Percentiles rank a stretch among this genome's conserved stretches.
Conservation (phyloP, 2,888 invertebrate species). For the Scaptomyza caliginosa region DNA sequence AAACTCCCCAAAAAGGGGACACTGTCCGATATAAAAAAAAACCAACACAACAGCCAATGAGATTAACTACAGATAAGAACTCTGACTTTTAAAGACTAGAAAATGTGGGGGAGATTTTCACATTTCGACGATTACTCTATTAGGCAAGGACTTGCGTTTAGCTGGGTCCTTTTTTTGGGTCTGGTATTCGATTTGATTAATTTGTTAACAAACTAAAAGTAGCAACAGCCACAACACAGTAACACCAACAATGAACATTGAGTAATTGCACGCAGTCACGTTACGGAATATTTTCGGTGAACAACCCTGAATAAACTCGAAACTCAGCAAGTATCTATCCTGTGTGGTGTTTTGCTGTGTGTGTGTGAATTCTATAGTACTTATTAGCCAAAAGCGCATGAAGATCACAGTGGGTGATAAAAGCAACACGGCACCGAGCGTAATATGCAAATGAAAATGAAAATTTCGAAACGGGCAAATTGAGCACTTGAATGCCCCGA, state of each 20-base stretch:
- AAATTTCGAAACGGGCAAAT: slow-evolving; percentile 65
- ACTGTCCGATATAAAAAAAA: slow-evolving; percentile 44
- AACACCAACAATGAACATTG: slow-evolving; percentile 47
- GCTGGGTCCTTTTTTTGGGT: slow-evolving; percentile 5
- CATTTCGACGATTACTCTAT: slow-evolving; percentile 73
- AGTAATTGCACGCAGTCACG: slow-evolving; percentile 81
- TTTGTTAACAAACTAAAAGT: slow-evolving; percentile 83
- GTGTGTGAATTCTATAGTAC: slow-evolving; percentile 22
- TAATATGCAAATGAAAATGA: slow-evolving; percentile 55
- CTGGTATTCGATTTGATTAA: slow-evolving; percentile 82
- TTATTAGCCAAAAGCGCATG: slow-evolving; percentile 79
- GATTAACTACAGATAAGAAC: slow-evolving; percentile 45
- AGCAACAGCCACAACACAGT: slow-evolving; percentile 71
- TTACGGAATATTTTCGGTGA: slow-evolving; percentile 35
- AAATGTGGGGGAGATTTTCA: slow-evolving; percentile 23
- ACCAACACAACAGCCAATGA: slow-evolving; percentile 17
- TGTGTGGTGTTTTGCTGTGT: not conserved
- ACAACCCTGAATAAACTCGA: slow-evolving; percentile 28
- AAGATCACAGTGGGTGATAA: slow-evolving; percentile 74
- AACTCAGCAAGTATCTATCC: not conserved
- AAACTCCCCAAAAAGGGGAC: slow-evolving; percentile 65
- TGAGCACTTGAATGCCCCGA: slow-evolving; percentile 79
- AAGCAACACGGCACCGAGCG: slow-evolving; percentile 25
- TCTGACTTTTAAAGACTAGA: slow-evolving; percentile 14
- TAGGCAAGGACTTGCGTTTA: slow-evolving; percentile 32